Base-by-base conservation (phyloP, 2,888 invertebrate species). In the Erynnis tages region DNA sequence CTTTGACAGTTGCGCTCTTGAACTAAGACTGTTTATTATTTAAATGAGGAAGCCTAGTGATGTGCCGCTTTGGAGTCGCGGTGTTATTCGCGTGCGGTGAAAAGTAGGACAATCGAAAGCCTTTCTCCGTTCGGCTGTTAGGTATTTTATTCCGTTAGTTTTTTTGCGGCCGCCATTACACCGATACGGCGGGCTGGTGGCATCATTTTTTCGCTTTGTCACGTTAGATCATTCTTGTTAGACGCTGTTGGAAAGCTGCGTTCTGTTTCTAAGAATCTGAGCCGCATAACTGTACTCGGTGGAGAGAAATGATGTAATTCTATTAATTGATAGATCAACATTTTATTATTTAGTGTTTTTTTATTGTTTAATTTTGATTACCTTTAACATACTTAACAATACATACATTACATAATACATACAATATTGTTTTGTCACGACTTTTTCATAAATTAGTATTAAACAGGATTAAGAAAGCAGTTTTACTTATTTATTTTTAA, bases 101-200 rank as follows among this genome's bases (percentile, higher is more conserved):
- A 85, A 89, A 79, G 87, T 89, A 76, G 89, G 86, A 83, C 89
- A 89, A 89, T 85, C 88, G 89, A 89, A 89, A 89, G 89, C 89
- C 89, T 89, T 89, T 89, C 89, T 89, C 89, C 82, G 76, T 72
- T 73, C 69, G 77, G 77, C 72, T 75, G 85, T 79, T 87, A 83
- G 84, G 82, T 80, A 89, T 88, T 88, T 88, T 86, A 85, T 88
- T 81, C 88, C 87, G 89, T 89, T 89, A 88, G 82, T 87, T 87
- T 89, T 87, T 89, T 87, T 79, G 84, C 82, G 79, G 82, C 79
- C 75, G 83, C 81, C 82, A 87, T 85, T 82, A 85, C 79, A 79
- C 79, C 78, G 81, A 85, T 79, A 84, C 80, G 65, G 64, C 63
- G 62, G 85, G 78, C 79, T 76, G 76, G 76, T 84, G 85, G 88